Evolutionary conservation across 2,113 vertebrate species (phyloP).

Genomic region (Lophura nycthemera): DNA sequence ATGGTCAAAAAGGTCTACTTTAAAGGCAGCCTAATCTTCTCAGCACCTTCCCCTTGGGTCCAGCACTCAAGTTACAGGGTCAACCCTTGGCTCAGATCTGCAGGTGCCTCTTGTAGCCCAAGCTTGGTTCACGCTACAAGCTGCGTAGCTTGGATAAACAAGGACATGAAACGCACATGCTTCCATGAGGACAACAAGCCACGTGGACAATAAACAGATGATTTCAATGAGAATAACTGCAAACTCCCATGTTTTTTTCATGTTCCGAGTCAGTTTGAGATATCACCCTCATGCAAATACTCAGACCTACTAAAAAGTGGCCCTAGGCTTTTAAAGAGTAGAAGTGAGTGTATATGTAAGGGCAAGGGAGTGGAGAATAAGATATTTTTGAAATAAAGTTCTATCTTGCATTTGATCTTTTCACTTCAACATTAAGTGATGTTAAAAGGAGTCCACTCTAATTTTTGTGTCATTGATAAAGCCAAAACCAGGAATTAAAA

Average conservation of each 20-base stretch:
- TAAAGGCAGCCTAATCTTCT: neutral
- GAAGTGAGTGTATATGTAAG: rapidly evolving
- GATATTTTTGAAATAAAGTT: neutral
- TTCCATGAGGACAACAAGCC: neutral
- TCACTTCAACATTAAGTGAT: neutral
- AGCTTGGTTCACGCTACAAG: neutral
- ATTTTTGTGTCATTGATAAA: neutral
- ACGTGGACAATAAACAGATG: neutral
- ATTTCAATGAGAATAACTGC: neutral
- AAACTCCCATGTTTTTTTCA: neutral
- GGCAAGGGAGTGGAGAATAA: neutral
- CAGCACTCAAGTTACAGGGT: neutral
- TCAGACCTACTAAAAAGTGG: neutral
- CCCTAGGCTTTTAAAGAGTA: neutral
- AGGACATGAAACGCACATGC: neutral
- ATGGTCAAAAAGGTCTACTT: neutral
- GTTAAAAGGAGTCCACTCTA: neutral
- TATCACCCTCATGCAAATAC: neutral
- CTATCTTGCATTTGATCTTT: neutral
- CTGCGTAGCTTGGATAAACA: neutral
- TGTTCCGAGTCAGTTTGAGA: neutral
- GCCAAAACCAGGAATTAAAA: neutral
- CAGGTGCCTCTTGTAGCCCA: neutral
- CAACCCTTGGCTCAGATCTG: neutral
- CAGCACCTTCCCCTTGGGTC: neutral